A percentile compares a stretch with the other conserved stretches of the same genome.
phyloP scores from a whole-genome alignment of 1,140 invertebrate species.

The Leguminivora glycinivorella region DNA sequence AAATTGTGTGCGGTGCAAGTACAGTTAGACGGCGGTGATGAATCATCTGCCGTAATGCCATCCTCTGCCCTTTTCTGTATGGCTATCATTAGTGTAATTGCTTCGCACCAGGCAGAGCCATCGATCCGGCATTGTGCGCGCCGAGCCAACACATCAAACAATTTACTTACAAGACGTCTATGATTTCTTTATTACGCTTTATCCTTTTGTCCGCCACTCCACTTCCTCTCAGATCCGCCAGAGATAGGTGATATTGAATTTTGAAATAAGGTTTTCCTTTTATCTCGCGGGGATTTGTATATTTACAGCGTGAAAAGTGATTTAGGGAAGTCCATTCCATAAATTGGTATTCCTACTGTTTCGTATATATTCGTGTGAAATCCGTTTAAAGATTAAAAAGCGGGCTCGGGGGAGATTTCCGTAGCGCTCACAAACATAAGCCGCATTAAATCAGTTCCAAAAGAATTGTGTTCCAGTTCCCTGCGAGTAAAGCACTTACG shows the following conservation, averaged over 20 bases:
- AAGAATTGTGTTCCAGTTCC: slow-evolving; percentile 54
- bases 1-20: slow-evolving; percentile 38
- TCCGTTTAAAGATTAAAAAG: slow-evolving; percentile 63
- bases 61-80: slow-evolving; percentile 48
- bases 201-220: slow-evolving; percentile 54
- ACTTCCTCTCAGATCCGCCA: slow-evolving; percentile 46
- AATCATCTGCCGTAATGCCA: slow-evolving; percentile 46
- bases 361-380: slow-evolving; percentile 43
- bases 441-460: slow-evolving; percentile 48
- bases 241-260: slow-evolving; percentile 70
- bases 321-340: slow-evolving; percentile 49
- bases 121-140: slow-evolving; percentile 49
- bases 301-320: slow-evolving; percentile 44
- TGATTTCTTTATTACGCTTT: slow-evolving; percentile 69
- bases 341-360: slow-evolving; percentile 49
- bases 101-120: slow-evolving; percentile 46
- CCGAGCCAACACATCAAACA: slow-evolving; percentile 60
- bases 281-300: slow-evolving; percentile 45
- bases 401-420: slow-evolving; percentile 46
- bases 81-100: slow-evolving; percentile 60
- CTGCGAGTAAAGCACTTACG: slow-evolving; percentile 54
- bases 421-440: slow-evolving; percentile 45
- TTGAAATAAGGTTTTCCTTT: slow-evolving; percentile 63
- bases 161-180: slow-evolving; percentile 63
- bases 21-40: slow-evolving; percentile 35